Evolutionary conservation across 2,888 invertebrate species (phyloP), one percentile per base, ranked within the genome.

Genomic region (Osedax fenrisi): DNA sequence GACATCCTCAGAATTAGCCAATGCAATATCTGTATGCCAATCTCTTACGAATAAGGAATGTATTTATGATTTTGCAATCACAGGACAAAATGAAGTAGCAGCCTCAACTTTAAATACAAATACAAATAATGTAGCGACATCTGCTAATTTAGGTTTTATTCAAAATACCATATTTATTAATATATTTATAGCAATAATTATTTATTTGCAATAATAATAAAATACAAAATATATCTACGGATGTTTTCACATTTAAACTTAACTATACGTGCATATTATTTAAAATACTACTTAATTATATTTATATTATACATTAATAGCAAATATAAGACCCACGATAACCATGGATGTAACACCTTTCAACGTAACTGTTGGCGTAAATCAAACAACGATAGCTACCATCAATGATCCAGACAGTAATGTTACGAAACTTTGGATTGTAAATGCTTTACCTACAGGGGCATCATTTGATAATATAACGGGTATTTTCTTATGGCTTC

Each of bases 1-100:
- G 68, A 68, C 68, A 5, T 22, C 22, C 3, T 2, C 68, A 1
- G 26, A 68, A 26, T 22, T 13, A n/a, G 17, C 26, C n/a, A 22
- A 26, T 26, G 26, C 27, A 26, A 27, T 68, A 5, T 22, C 26
- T 17, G 26, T 26, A 2, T 68, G 68, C 27, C 2, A 68, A 0
- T 24, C 68, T 25, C 25, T 68, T 22, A 68, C 68, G 21, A 68
- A 68, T 26, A 68, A 68, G 27, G 68, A 68, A n/a, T 68, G 68
- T 26, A 68, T 68, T 22, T 68, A 26, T 68, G 68, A 68, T 68
- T 68, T 26, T 27, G 22, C 22, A 22, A 25, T 68, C 26, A 68
- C 68, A 68, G 68, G 68, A 68, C 23, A 68, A n/a, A 26, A 24
- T 10, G 68, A 68, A 25, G 68, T 68, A 5, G 68, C 68, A 26